Base-by-base conservation (phyloP, 2,113 vertebrate species). In the Nesoenas mayeri region DNA sequence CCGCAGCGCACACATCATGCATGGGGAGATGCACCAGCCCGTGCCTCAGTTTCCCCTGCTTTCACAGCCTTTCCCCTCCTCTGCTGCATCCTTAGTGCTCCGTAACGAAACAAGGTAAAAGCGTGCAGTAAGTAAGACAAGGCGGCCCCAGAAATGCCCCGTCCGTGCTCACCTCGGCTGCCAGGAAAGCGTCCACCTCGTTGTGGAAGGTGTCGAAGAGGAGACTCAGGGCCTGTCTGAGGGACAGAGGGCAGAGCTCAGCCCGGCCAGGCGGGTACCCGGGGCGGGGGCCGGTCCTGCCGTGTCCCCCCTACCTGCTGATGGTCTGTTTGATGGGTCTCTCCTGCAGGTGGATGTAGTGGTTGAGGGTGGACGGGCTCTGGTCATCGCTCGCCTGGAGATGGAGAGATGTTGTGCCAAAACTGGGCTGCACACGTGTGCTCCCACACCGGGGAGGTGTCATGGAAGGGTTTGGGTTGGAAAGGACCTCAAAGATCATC, bases 161-260 rank as follows among this genome's bases (percentile, higher is more conserved):
- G 28, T 44, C 21, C 47, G 16, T 25, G 91, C 98, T 97, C 90
- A 99, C 99, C 96, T 99, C 99, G 1, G 98, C 98, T 85, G 98
- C 96, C 72, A 99, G 97, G 93, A 99, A 99, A 53, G 97, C 97
- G 72, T 99, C 99, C 14, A 99, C 99, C 70, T 99, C 99, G 15
- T 99, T 99, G 88, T 99, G 98, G 93, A 99, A 99, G 1, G 99
- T 99, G 96, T 99, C 99, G 0, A 99, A 98, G 57, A 99, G 98
- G 95, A 99, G 98, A 38, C 98, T 99, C 89, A 99, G 96, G 29
- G 99, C 99, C 97, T 99, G 99, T 96, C 99, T 99, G 94, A 90
- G 93, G 85, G 80, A 70, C 20, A 96, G 54, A 80, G 42, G 61
- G 47, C 18, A 62, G 66, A 61, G 50, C 78, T 97, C 47, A 96